Conservation (phyloP, 2,888 invertebrate genomes). For the Carabus problematicus region DNA sequence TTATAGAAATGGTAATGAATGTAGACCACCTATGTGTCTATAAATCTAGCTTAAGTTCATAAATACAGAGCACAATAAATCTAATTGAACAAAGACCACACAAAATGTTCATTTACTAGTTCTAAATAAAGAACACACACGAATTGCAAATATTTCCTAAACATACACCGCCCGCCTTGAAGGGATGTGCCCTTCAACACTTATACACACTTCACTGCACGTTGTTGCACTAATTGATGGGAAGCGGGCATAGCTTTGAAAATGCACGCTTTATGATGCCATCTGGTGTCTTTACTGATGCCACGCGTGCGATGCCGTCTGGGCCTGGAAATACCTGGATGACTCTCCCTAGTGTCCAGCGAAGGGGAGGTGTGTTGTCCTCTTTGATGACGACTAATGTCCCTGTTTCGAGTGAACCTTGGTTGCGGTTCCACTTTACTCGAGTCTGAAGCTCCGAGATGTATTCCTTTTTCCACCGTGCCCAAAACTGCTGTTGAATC, state of each 20-base stretch:
- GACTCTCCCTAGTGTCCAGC: neutral
- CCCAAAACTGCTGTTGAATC: neutral
- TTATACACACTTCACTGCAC: no score
- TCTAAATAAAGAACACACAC: no score
- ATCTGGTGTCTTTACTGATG: neutral
- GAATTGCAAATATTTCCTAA: no score
- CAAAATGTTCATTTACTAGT: no score
- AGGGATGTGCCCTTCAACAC: no score
- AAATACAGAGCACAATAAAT: no score
- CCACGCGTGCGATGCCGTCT: neutral
- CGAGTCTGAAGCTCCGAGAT: neutral
- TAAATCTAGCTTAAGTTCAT: no score
- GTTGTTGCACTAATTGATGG: no score
- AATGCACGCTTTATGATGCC: neutral
- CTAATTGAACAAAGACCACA: no score
- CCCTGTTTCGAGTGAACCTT: neutral
- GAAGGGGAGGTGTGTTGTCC: neutral
- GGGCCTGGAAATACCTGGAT: neutral
- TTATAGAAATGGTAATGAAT: no score
- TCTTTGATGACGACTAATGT: slow-evolving; percentile 1
- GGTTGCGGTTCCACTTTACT: neutral
- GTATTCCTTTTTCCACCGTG: neutral
- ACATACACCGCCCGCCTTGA: no score
- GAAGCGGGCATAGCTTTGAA: neutral
- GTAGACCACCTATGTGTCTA: no score